Conservation (phyloP, 1,140 invertebrate genomes). For the Melipona quadrifasciata region DNA sequence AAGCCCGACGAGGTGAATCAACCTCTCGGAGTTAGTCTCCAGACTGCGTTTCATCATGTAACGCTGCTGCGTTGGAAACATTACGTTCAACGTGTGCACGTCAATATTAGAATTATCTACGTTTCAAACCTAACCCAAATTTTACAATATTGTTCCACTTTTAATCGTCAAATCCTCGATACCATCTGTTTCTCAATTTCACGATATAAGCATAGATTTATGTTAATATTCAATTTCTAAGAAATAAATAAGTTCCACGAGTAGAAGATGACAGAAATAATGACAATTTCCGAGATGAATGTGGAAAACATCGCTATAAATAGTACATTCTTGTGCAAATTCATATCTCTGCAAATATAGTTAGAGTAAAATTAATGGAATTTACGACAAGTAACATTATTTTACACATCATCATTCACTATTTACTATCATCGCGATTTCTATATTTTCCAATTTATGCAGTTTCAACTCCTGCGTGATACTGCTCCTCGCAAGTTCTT, state of each 20-base stretch:
- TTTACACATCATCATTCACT: no score
- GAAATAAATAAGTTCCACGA: not conserved
- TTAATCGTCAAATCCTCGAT: not conserved
- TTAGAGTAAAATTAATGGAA: no score
- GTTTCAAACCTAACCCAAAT: not conserved
- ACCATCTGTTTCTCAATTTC: not conserved
- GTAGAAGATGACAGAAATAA: not conserved
- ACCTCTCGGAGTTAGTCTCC: conserved; percentile 42
- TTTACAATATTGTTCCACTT: not conserved
- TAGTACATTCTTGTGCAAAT: no score
- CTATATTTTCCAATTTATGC: not conserved
- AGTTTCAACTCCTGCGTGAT: no score
- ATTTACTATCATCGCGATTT: no score
- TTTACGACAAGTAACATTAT: no score
- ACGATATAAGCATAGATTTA: not conserved
- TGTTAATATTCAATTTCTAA: not conserved
- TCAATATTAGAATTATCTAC: not conserved
- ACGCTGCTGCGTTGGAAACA: not conserved
- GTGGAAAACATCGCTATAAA: not conserved
- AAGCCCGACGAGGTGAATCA: conserved; percentile 61
- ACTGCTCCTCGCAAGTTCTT: no score
- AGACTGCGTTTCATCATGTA: not conserved
- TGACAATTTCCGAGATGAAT: not conserved
- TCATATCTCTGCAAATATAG: no score
- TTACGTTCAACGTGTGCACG: not conserved